Evolutionary conservation across 2,888 invertebrate species (phyloP).

Genomic region (Epinotia demarniana): DNA sequence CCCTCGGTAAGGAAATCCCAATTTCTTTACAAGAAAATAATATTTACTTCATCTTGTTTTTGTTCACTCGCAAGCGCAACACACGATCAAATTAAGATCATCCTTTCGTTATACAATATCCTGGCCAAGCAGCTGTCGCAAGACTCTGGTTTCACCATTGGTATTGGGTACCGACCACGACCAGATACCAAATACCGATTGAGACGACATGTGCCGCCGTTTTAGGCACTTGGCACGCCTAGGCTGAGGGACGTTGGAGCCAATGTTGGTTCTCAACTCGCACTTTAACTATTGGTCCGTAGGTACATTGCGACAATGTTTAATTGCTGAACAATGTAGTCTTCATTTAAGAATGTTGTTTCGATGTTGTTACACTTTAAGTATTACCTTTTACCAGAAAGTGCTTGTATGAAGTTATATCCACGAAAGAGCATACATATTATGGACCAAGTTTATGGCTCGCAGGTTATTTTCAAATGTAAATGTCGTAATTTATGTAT

Average conservation of each 20-base stretch:
- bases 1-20: neutral
- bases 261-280: constrained; percentile 1
- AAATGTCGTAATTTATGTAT: constrained; percentile 23
- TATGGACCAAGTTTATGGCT: neutral
- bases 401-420: too few species aligned
- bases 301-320: neutral
- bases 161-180: constrained; percentile 47
- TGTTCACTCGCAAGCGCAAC: neutral
- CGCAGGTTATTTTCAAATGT: constrained; percentile 12
- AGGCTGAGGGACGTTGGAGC: constrained; percentile 17
- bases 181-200: constrained; percentile 54
- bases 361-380: too few species aligned
- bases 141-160: constrained; percentile 50
- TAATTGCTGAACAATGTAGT: neutral
- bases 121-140: constrained; percentile 45
- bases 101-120: constrained; percentile 43
- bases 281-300: neutral
- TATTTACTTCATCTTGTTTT: neutral
- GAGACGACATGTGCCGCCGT: constrained; percentile 70
- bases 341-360: too few species aligned
- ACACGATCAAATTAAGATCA: constrained; percentile 24
- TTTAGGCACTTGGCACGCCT: constrained; percentile 56
- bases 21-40: neutral
- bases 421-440: too few species aligned
- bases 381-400: too few species aligned